These are phyloP conservation scores for Leptinotarsa juncta DNA, from an alignment of 2,888 invertebrate genomes.

Conservation along the genomic window DNA sequence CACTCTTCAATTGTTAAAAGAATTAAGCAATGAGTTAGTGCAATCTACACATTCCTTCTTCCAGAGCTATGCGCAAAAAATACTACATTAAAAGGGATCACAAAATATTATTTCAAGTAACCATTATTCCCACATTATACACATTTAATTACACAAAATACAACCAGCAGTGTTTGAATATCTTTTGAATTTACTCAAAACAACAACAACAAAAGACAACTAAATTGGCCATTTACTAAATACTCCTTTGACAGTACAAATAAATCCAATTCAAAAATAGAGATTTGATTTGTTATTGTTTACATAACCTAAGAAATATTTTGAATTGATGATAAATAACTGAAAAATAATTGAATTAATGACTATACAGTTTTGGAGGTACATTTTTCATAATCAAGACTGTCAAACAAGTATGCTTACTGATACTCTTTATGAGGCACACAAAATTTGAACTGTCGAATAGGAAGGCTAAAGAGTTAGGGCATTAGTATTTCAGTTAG, in stretches of 20 bases:
- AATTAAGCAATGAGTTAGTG: no score
- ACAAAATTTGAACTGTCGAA: slow-evolving; percentile 45
- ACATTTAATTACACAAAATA: slow-evolving; percentile 41
- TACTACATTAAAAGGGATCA: background rate
- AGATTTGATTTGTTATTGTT: slow-evolving; percentile 28
- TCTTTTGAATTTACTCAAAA: slow-evolving; percentile 40
- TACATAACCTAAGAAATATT: slow-evolving; percentile 38
- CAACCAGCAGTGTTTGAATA: slow-evolving; percentile 53
- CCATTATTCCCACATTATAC: slow-evolving; percentile 33
- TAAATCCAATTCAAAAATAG: slow-evolving; percentile 20
- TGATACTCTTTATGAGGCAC: slow-evolving; percentile 35
- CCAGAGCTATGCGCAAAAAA: background rate
- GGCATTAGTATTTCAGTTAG: slow-evolving; percentile 37
- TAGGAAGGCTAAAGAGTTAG: slow-evolving; percentile 45
- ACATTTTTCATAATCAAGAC: background rate
- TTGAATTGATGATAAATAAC: slow-evolving; percentile 21
- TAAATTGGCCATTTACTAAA: slow-evolving; percentile 42
- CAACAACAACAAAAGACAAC: slow-evolving; percentile 46
- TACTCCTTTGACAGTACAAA: slow-evolving; percentile 38
- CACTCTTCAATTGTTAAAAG: no score
- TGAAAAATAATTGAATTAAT: background rate
- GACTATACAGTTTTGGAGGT: background rate
- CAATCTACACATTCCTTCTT: no score
- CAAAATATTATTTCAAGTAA: slow-evolving; percentile 24
- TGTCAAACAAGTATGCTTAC: slow-evolving; percentile 40